These are phyloP conservation scores for Amphiprion percula DNA, from an alignment of 2,113 vertebrate species.

Conservation along the genomic window DNA sequence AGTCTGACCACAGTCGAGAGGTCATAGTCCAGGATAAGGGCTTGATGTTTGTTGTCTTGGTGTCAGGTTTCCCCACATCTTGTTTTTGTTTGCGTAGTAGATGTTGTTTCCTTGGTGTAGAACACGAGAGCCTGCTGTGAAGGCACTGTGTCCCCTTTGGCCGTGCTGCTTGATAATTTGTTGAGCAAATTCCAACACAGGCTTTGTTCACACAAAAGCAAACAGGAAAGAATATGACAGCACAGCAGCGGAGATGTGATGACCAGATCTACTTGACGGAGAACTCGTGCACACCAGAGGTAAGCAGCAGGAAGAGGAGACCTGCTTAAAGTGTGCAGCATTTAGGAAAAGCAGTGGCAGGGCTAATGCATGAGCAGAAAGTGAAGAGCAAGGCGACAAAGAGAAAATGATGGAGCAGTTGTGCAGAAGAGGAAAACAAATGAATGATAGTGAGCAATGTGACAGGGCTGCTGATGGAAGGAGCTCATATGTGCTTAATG, in stretches of 20 bases:
- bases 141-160: constrained; percentile 26
- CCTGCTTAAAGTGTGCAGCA: constrained; percentile 24
- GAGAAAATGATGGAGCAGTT: constrained; percentile 20
- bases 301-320: constrained; percentile 20
- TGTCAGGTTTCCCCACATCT: constrained; percentile 42
- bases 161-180: constrained; percentile 32
- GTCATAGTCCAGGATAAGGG: background rate
- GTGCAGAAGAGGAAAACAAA: constrained; percentile 22
- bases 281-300: constrained; percentile 7
- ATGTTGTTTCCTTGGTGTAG: constrained; percentile 20
- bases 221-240: constrained; percentile 10
- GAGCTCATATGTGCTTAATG: constrained; percentile 49
- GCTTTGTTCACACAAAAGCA: constrained; percentile 39
- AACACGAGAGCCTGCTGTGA: constrained; percentile 49
- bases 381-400: constrained; percentile 19
- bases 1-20: background rate
- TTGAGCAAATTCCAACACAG: constrained; percentile 51
- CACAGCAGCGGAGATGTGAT: background rate
- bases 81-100: constrained; percentile 51
- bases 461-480: constrained; percentile 51
- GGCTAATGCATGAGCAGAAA: background rate
- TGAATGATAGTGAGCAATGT: constrained; percentile 40
- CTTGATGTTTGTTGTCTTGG: constrained; percentile 13
- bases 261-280: constrained; percentile 15
- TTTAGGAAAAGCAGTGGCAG: background rate